phyloP scores from a whole-genome alignment of 2,113 vertebrate genomes.

The Ophthalmotilapia sp. region DNA sequence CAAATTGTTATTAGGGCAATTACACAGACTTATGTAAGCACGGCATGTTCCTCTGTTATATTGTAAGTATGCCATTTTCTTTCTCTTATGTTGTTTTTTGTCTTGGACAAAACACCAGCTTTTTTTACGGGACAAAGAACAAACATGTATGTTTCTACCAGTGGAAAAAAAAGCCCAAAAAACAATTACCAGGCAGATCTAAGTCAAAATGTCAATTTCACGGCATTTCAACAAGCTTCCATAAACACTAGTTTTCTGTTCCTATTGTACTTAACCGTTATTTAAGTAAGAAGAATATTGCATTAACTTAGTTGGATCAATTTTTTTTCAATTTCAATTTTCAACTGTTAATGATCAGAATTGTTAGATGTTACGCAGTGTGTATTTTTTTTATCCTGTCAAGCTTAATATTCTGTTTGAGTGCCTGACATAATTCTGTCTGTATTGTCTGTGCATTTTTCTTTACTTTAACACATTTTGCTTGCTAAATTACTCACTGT shows the following conservation, averaged over 20 bases:
- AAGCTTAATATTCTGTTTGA: not conserved
- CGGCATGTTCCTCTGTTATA: not conserved
- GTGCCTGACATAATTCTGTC: not conserved
- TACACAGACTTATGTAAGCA: not conserved
- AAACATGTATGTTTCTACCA: not conserved
- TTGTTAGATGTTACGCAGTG: not conserved
- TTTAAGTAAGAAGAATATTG: not conserved
- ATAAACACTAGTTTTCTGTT: not conserved
- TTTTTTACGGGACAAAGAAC: not conserved
- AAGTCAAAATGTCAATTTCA: not conserved
- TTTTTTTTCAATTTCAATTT: not conserved
- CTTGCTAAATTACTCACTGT: not conserved
- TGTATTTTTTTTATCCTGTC: not conserved
- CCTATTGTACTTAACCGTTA: not conserved
- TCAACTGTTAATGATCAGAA: not conserved
- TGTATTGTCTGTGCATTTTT: not conserved
- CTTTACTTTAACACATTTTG: not conserved
- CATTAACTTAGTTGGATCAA: not conserved
- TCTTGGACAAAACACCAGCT: not conserved
- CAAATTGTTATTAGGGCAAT: not conserved
- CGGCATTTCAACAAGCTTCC: accelerated
- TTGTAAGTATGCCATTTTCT: not conserved
- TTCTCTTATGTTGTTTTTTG: not conserved
- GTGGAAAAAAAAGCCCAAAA: not conserved
- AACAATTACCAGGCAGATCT: not conserved